Percentiles rank a stretch among this genome's conserved stretches.
Evolutionary conservation across 2,797 vertebrate species (phyloP).

Genomic region (Brotogeris chrysoptera): DNA sequence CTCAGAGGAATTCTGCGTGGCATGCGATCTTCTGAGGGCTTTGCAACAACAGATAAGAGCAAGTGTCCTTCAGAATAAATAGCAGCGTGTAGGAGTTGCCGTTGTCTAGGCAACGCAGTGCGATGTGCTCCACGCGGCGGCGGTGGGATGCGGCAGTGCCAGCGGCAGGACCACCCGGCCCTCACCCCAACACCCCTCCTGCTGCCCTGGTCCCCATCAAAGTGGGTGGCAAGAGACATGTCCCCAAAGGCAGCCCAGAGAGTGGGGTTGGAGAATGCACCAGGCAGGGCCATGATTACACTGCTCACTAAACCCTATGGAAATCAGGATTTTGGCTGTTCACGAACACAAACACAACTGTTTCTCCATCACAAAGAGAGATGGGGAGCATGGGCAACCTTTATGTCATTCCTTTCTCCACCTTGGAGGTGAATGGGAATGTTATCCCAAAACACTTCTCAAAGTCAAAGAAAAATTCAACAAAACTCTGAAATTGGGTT

Average conservation of each 20-base stretch:
- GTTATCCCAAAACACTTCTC: not conserved
- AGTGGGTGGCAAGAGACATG: rapidly evolving
- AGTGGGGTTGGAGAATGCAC: not conserved
- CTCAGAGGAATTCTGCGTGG: not conserved
- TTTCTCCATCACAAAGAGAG: not conserved
- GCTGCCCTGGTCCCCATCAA: not conserved
- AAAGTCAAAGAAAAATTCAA: not conserved
- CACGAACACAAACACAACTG: too few relatives aligned
- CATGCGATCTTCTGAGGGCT: slow-evolving; percentile 50
- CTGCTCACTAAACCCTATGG: rapidly evolving
- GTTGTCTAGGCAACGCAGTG: slow-evolving; percentile 75
- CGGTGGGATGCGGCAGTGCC: slow-evolving; percentile 8
- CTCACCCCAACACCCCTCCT: not conserved
- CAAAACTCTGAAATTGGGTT: not conserved
- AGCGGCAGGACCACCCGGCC: not conserved
- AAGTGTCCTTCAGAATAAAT: slow-evolving; percentile 67
- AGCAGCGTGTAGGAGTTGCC: slow-evolving; percentile 66
- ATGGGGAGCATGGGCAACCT: not conserved
- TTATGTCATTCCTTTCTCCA: not conserved
- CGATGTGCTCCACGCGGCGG: not conserved
- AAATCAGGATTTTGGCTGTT: not conserved
- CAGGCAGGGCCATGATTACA: rapidly evolving
- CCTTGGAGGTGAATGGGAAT: not conserved
- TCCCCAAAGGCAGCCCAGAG: not conserved
- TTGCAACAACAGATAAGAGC: slow-evolving; percentile 44